A percentile compares a stretch with the other conserved stretches of the same genome.
phyloP scores from a whole-genome alignment of 2,888 invertebrate species.

The Mythimna vitellina region DNA sequence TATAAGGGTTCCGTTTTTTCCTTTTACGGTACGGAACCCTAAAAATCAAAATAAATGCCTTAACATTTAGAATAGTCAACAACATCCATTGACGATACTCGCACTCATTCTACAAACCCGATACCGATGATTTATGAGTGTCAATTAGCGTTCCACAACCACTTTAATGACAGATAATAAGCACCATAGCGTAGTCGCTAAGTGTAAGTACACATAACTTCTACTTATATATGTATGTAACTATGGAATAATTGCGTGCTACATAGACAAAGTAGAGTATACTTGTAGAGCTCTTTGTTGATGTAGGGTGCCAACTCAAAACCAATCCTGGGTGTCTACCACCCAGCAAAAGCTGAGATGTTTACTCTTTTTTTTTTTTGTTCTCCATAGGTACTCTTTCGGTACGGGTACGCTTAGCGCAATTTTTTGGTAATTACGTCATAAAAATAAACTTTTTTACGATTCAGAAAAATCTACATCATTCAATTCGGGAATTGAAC shows the following conservation, averaged over 20 bases:
- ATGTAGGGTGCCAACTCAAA: neutral
- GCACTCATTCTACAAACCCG: neutral
- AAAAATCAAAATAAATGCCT: neutral
- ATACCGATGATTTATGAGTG: neutral
- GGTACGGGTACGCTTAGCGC: too few relatives aligned
- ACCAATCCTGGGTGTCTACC: too few relatives aligned
- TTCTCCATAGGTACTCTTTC: too few relatives aligned
- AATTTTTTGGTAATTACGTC: too few relatives aligned
- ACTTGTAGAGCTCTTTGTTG: neutral
- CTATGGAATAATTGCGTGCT: constrained; percentile 1
- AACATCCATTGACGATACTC: neutral
- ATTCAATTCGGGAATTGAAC: too few relatives aligned
- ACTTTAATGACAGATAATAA: constrained; percentile 15
- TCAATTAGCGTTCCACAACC: constrained; percentile 5
- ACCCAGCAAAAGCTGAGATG: too few relatives aligned
- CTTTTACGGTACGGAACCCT: too few relatives aligned
- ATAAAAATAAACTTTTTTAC: too few relatives aligned
- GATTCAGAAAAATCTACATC: too few relatives aligned
- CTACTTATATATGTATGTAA: constrained; percentile 9
- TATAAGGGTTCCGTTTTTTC: too few relatives aligned
- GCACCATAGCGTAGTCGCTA: neutral
- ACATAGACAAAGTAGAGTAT: neutral
- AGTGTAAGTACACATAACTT: neutral
- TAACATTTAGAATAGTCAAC: too few relatives aligned
- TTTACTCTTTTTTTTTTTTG: too few relatives aligned